Percentiles rank a stretch among this genome's conserved stretches.
phyloP scores from a whole-genome alignment of 2,888 invertebrate genomes.

The Colletes collaris region DNA sequence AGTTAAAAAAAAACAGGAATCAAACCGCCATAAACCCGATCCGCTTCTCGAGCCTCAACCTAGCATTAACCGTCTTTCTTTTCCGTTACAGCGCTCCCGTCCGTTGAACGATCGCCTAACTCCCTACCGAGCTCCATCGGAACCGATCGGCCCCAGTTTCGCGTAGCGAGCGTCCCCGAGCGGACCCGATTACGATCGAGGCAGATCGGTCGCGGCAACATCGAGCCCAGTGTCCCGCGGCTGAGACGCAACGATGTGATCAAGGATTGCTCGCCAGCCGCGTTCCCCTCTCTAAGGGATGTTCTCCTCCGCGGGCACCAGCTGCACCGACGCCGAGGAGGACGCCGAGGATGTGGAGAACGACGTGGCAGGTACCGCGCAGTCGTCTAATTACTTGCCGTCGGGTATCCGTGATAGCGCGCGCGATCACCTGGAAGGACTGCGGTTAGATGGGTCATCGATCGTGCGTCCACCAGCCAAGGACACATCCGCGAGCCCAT shows the following conservation, averaged over 20 bases:
- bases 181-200: not conserved
- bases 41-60: no score
- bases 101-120: no score
- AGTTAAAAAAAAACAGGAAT: no score
- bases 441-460: slow-evolving; percentile 79
- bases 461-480: slow-evolving; percentile 58
- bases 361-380: slow-evolving; percentile 69
- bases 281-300: slow-evolving; percentile 69
- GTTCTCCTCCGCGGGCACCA: slow-evolving; percentile 75
- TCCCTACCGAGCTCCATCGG: no score
- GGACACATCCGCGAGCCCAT: slow-evolving; percentile 59
- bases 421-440: slow-evolving; percentile 80
- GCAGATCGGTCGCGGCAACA: not conserved
- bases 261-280: slow-evolving; percentile 12
- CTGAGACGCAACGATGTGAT: slow-evolving; percentile 47
- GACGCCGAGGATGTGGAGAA: slow-evolving; percentile 82
- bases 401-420: slow-evolving; percentile 57
- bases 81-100: no score
- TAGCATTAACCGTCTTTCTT: no score
- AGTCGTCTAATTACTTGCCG: slow-evolving; percentile 62
- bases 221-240: not conserved
- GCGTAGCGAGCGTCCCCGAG: no score
- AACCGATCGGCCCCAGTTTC: no score
- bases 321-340: slow-evolving; percentile 79
- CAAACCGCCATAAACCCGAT: no score